phyloP scores from a whole-genome alignment of 2,113 vertebrate genomes.

The Tetrax tetrax region DNA sequence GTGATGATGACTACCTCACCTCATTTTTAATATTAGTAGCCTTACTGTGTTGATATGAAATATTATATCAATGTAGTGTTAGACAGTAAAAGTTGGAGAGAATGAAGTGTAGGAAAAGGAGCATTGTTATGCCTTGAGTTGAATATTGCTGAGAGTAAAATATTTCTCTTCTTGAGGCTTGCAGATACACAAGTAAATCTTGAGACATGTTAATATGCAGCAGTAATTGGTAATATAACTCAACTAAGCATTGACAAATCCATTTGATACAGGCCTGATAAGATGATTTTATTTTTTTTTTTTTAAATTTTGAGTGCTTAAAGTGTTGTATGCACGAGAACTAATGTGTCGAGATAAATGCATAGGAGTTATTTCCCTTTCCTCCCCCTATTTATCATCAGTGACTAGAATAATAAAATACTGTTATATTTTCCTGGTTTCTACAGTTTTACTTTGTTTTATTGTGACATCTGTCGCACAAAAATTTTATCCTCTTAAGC shows the following conservation, averaged over 20 bases:
- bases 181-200: slow-evolving; percentile 26
- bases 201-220: slow-evolving; percentile 16
- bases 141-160: neutral
- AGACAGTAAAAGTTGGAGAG: neutral
- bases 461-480: slow-evolving; percentile 48
- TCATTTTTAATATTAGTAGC: neutral
- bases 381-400: neutral
- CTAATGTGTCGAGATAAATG: slow-evolving; percentile 32
- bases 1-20: neutral
- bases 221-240: slow-evolving; percentile 42
- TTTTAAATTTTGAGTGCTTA: neutral
- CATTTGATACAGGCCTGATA: slow-evolving; percentile 36
- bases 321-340: slow-evolving; percentile 10
- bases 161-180: neutral
- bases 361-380: slow-evolving; percentile 41
- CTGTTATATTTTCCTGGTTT: neutral
- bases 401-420: neutral
- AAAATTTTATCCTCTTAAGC: slow-evolving; percentile 50
- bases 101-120: neutral
- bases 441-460: slow-evolving; percentile 44
- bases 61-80: accelerated
- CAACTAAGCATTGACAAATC: slow-evolving; percentile 45
- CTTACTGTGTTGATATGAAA: neutral
- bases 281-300: neutral
- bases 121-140: neutral